A percentile compares a stretch with the other conserved stretches of the same genome.
Conservation (phyloP, 2,888 invertebrate genomes). For the Tenthredo notha region DNA sequence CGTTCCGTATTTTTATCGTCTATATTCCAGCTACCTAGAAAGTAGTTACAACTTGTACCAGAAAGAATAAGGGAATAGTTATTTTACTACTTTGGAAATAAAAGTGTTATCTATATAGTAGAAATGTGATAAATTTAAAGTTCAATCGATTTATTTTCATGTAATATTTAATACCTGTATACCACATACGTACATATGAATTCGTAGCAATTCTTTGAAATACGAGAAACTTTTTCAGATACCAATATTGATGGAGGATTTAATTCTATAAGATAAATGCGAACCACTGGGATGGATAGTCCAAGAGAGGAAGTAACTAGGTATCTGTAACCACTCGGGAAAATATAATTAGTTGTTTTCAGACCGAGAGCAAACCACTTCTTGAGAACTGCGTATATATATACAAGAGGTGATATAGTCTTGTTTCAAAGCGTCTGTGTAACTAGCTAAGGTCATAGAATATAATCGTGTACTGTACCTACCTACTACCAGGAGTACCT, state of each 20-base stretch:
- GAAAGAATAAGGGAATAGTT: not conserved
- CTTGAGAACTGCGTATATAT: not conserved
- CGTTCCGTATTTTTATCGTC: not conserved
- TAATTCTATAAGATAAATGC: not conserved
- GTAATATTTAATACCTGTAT: not conserved
- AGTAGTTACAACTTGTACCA: constrained; percentile 11
- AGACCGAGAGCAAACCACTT: constrained; percentile 33
- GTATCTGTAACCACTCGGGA: not conserved
- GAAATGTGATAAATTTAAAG: not conserved
- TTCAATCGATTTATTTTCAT: not conserved
- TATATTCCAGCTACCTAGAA: constrained; percentile 7
- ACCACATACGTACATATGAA: not conserved
- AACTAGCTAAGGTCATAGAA: constrained; percentile 39
- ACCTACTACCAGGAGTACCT: not conserved
- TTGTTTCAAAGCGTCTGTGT: constrained; percentile 37
- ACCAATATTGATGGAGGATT: not conserved
- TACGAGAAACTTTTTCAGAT: too few relatives aligned
- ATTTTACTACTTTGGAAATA: not conserved
- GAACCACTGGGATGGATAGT: not conserved
- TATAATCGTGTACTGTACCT: constrained; percentile 31
- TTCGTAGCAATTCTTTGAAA: too few relatives aligned
- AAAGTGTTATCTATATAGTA: not conserved
- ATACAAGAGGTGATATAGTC: constrained; percentile 31
- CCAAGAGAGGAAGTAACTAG: not conserved
- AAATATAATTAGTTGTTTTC: constrained; percentile 45